A percentile compares a stretch with the other conserved stretches of the same genome.
Evolutionary conservation across 2,113 vertebrate genomes (phyloP).

Genomic region (Genyomyrus donnyi): DNA sequence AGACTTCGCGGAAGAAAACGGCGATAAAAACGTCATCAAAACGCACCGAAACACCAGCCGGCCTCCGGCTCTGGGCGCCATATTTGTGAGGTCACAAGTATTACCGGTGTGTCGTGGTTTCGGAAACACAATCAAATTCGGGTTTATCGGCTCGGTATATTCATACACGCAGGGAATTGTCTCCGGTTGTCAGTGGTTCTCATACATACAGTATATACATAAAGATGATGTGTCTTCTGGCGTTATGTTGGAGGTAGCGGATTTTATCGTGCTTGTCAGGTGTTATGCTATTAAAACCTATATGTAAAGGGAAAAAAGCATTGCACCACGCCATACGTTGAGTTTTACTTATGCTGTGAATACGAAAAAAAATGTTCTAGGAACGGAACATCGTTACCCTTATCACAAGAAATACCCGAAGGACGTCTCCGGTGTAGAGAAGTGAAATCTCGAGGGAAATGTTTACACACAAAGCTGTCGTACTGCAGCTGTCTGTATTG

Average conservation of each 20-base stretch:
- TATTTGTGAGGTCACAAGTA: neutral
- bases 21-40: conserved; percentile 10
- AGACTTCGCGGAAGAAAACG: conserved; percentile 11
- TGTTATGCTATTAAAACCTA: neutral
- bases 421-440: neutral
- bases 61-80: neutral
- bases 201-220: neutral
- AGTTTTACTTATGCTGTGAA: neutral
- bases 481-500: neutral
- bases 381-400: neutral
- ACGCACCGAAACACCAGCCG: neutral
- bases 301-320: neutral
- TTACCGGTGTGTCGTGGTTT: neutral
- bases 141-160: neutral
- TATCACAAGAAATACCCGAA: neutral
- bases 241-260: neutral
- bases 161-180: neutral
- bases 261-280: neutral
- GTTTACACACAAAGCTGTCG: neutral
- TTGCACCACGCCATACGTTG: neutral
- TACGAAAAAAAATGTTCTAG: neutral
- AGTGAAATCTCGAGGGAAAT: neutral
- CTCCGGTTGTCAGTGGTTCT: neutral
- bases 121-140: neutral
- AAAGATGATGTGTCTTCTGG: neutral